Evolutionary conservation across 2,113 vertebrate genomes (phyloP).

Genomic region (Rattus rattus): DNA sequence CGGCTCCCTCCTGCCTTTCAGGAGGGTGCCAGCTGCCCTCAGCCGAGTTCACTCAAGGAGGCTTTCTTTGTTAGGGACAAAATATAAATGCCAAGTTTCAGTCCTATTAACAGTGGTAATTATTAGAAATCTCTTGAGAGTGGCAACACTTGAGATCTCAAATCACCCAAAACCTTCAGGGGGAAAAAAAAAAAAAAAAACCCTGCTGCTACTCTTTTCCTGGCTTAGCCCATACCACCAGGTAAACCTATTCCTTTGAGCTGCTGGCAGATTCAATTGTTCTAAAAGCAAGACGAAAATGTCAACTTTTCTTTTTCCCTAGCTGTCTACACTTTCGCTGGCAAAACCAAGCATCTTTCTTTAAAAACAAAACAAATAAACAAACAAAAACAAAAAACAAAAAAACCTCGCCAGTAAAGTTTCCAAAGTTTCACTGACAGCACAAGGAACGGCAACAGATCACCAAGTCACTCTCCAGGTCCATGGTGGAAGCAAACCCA

Average conservation of each 20-base stretch:
- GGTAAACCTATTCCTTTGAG: constrained; percentile 47
- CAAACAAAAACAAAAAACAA: neutral
- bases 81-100: constrained; percentile 61
- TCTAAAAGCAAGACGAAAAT: neutral
- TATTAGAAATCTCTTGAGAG: constrained; percentile 15
- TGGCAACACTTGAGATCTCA: neutral
- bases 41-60: neutral
- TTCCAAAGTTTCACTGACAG: neutral
- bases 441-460: neutral
- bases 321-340: neutral
- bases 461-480: neutral
- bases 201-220: neutral
- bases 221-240: neutral
- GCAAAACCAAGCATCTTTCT: neutral
- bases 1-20: neutral
- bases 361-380: neutral
- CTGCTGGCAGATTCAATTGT: constrained; percentile 23
- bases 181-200: neutral
- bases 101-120: constrained; percentile 27
- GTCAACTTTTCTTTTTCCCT: neutral
- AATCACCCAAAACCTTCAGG: neutral
- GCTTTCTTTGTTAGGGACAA: constrained; percentile 62
- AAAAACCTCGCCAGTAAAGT: neutral
- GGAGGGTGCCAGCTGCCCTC: neutral
- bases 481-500: neutral